Evolutionary conservation across 1,140 invertebrate genomes (phyloP).

Genomic region (Yoshiicerus persimilis): DNA sequence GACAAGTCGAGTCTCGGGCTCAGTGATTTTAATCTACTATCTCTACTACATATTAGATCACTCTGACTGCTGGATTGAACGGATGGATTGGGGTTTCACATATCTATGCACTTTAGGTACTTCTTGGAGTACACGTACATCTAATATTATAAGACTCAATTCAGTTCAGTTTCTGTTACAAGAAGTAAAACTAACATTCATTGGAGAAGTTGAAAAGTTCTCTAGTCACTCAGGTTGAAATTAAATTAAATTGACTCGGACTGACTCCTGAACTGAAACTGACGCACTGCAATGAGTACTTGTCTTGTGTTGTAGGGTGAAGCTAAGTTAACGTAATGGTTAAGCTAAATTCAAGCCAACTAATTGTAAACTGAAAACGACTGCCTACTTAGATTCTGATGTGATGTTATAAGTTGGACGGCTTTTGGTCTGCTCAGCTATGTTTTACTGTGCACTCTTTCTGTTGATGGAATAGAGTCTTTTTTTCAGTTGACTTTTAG

Average conservation of each 20-base stretch:
- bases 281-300: neutral
- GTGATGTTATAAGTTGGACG: neutral
- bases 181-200: neutral
- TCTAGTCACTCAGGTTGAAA: constrained; percentile 12
- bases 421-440: neutral
- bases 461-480: constrained; percentile 13
- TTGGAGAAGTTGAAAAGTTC: constrained; percentile 10
- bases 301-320: neutral
- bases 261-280: neutral
- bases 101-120: no score
- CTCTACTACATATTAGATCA: neutral
- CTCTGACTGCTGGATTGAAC: neutral
- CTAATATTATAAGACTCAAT: neutral
- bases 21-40: neutral
- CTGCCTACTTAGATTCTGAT: neutral
- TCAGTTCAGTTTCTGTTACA: neutral
- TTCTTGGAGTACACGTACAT: neutral
- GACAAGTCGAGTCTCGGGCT: neutral
- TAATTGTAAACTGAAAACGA: constrained; percentile 13
- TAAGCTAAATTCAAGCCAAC: neutral
- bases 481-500: neutral
- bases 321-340: neutral
- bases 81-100: neutral
- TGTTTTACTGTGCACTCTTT: neutral
- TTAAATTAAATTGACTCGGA: constrained; percentile 12